Percentiles rank a stretch among this genome's conserved stretches.
Evolutionary conservation across 2,888 invertebrate species (phyloP).

Genomic region (Celastrina argiolus): DNA sequence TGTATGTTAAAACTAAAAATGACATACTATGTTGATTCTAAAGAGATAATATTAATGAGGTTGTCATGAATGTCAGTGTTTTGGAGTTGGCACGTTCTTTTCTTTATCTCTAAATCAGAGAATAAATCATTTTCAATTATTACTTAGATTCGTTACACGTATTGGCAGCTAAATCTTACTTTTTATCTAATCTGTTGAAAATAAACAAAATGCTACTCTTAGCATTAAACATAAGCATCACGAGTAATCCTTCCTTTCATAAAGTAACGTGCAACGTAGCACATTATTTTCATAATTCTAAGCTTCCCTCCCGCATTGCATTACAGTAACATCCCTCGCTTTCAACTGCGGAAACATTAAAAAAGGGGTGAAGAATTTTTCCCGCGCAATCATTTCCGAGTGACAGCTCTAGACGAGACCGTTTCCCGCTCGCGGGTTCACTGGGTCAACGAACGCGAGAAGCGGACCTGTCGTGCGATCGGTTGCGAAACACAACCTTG

Average conservation of each 20-base stretch:
- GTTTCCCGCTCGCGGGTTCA: conserved; percentile 53
- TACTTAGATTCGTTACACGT: not conserved
- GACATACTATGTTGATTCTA: not conserved
- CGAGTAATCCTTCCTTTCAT: not conserved
- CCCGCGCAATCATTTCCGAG: conserved; percentile 32
- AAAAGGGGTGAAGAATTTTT: conserved; percentile 28
- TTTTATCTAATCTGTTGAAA: not conserved
- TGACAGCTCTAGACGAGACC: conserved; percentile 34
- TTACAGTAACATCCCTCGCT: not conserved
- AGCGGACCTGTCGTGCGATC: conserved; percentile 57
- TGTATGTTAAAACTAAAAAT: not conserved
- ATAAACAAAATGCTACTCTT: not conserved
- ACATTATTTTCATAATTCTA: not conserved
- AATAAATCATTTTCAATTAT: not conserved
- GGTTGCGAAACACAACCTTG: conserved; percentile 59
- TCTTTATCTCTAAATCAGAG: conserved; percentile 4
- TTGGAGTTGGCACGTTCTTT: not conserved
- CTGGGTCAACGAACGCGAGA: conserved; percentile 68
- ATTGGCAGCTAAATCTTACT: not conserved
- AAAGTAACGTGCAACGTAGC: not conserved
- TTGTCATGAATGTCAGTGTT: not conserved
- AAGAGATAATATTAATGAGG: not conserved
- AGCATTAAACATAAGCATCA: not conserved
- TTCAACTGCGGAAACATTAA: conserved; percentile 5
- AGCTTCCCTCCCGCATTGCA: not conserved